phyloP scores from a whole-genome alignment of 2,113 vertebrate species.

The Boulengerochromis microlepis region DNA sequence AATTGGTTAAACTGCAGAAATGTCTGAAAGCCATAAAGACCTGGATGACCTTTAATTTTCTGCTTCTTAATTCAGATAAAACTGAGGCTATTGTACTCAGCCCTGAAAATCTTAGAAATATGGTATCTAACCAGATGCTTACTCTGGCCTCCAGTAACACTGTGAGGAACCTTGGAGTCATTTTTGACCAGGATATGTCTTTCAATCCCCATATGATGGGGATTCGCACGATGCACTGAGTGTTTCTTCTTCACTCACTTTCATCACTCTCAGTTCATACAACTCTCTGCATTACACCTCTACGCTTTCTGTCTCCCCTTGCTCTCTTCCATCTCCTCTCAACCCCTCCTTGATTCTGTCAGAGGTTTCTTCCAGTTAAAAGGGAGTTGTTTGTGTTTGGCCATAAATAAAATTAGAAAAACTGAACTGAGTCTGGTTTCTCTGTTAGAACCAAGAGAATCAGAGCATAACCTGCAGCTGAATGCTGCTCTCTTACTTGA shows the following conservation, averaged over 20 bases:
- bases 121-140: neutral
- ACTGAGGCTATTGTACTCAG: neutral
- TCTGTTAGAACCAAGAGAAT: neutral
- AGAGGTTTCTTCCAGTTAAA: neutral
- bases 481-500: conserved; percentile 77
- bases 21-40: neutral
- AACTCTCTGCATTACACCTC: neutral
- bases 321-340: neutral
- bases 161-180: neutral
- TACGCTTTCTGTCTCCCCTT: neutral
- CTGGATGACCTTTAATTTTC: neutral
- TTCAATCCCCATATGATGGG: neutral
- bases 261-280: neutral
- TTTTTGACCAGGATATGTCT: neutral
- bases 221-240: neutral
- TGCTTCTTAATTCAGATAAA: neutral
- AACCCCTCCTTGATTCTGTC: neutral
- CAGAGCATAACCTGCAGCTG: neutral
- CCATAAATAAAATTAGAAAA: neutral
- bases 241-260: neutral
- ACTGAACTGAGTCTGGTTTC: neutral
- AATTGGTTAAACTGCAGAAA: neutral
- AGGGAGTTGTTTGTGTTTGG: neutral
- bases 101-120: neutral
- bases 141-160: neutral